Percentiles rank a stretch among this genome's conserved stretches.
These are phyloP conservation scores for Trematomus bernacchii DNA, from an alignment of 2,797 vertebrate species.

Conservation along the genomic window DNA sequence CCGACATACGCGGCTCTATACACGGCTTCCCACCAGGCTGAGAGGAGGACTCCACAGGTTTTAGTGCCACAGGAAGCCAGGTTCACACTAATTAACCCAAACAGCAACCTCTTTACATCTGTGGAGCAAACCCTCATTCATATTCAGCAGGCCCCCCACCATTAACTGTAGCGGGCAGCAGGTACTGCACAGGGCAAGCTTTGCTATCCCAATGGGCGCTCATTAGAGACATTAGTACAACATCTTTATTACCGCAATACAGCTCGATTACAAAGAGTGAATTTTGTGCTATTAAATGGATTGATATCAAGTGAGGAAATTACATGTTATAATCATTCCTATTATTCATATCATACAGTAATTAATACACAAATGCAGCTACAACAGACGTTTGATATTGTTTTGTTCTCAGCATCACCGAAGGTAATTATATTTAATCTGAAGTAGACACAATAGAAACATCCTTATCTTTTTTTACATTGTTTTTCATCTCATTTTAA, in stretches of 20 bases:
- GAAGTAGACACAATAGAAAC: slow-evolving; percentile 12
- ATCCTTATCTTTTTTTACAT: slow-evolving; percentile 20
- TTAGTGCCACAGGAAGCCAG: slow-evolving; percentile 54
- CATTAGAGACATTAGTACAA: slow-evolving; percentile 72
- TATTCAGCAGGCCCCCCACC: slow-evolving; percentile 62
- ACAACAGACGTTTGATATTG: not conserved
- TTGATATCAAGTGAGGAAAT: slow-evolving; percentile 45
- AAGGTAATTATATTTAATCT: slow-evolving; percentile 15
- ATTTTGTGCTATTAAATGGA: slow-evolving; percentile 45
- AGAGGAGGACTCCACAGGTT: slow-evolving; percentile 57
- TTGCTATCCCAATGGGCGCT: slow-evolving; percentile 67
- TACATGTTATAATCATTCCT: slow-evolving; percentile 21
- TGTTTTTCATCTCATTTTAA: slow-evolving; percentile 22
- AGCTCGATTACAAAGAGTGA: slow-evolving; percentile 60
- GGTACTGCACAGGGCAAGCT: slow-evolving; percentile 62
- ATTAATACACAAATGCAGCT: slow-evolving; percentile 2
- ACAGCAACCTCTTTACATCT: slow-evolving; percentile 62
- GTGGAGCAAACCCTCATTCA: slow-evolving; percentile 62
- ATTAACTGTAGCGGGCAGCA: slow-evolving; percentile 57
- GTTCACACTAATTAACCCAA: slow-evolving; percentile 73
- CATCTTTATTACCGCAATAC: slow-evolving; percentile 73
- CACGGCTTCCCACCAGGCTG: slow-evolving; percentile 59
- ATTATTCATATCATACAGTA: not conserved
- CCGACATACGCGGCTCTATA: slow-evolving; percentile 36
- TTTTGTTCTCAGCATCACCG: not conserved